Percentiles rank a stretch among this genome's conserved stretches.
These are phyloP conservation scores for Orussus abietinus DNA, from an alignment of 1,140 invertebrate species.

Conservation along the genomic window DNA sequence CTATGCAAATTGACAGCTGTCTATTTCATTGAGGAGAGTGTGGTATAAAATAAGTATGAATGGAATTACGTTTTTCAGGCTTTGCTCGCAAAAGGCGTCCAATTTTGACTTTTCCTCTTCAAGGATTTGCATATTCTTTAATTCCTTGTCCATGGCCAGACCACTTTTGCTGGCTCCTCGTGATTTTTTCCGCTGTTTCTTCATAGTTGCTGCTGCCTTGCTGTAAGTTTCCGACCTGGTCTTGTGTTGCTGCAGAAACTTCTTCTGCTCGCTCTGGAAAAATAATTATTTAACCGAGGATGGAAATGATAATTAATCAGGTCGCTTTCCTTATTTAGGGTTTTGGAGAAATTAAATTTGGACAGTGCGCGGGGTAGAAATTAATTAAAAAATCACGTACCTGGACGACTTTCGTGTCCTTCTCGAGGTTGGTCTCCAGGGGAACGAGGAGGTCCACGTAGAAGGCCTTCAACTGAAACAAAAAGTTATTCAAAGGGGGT, in stretches of 20 bases:
- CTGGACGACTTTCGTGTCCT: slow-evolving; percentile 90
- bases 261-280: slow-evolving; percentile 81
- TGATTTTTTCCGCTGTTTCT: slow-evolving; percentile 84
- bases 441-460: slow-evolving; percentile 89
- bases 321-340: too few species aligned
- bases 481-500: too few species aligned
- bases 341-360: too few species aligned
- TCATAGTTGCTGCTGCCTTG: slow-evolving; percentile 83
- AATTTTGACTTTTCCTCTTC: slow-evolving; percentile 88
- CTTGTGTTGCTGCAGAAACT: slow-evolving; percentile 86
- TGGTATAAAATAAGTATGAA: background rate
- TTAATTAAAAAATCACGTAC: too few species aligned
- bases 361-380: too few species aligned
- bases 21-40: too few species aligned
- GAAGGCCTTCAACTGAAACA: slow-evolving; percentile 82
- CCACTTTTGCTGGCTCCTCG: slow-evolving; percentile 73
- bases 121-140: slow-evolving; percentile 86
- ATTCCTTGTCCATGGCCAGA: slow-evolving; percentile 80
- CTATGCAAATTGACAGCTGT: too few species aligned
- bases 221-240: slow-evolving; percentile 82
- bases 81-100: slow-evolving; percentile 85
- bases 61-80: slow-evolving; percentile 80
- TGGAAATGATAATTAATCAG: too few species aligned
- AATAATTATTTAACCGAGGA: too few species aligned
- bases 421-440: slow-evolving; percentile 87